Evolutionary conservation across 2,113 vertebrate species (phyloP).

Genomic region (Thamnaconus septentrionalis): DNA sequence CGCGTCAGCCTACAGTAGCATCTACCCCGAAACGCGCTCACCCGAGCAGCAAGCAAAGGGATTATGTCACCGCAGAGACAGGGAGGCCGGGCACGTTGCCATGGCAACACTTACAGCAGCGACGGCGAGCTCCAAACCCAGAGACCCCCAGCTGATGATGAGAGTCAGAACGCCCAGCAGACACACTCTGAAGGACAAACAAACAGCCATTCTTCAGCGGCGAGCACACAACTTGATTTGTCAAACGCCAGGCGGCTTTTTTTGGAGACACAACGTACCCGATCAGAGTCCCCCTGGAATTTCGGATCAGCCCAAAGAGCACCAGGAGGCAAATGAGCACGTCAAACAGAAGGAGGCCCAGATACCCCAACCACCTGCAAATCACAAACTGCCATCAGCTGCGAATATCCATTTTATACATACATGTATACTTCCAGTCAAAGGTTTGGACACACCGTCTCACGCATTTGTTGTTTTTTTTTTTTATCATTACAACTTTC

Average conservation of each 20-base stretch:
- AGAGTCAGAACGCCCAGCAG: constrained; percentile 90
- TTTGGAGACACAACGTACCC: constrained; percentile 70
- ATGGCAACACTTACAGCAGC: constrained; percentile 83
- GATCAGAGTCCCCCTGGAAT: constrained; percentile 89
- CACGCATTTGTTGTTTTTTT: too few species aligned
- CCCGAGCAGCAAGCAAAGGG: constrained; percentile 24
- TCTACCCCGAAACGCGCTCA: constrained; percentile 5
- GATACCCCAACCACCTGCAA: constrained; percentile 89
- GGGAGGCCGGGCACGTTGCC: constrained; percentile 56
- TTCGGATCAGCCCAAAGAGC: constrained; percentile 91
- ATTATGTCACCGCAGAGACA: constrained; percentile 62
- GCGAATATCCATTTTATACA: too few species aligned
- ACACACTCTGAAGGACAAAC: constrained; percentile 81
- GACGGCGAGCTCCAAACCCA: constrained; percentile 87
- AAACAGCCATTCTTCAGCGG: neutral
- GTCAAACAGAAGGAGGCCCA: constrained; percentile 87
- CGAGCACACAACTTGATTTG: neutral
- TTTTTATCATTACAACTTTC: too few species aligned
- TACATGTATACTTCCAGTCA: neutral
- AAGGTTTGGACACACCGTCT: neutral
- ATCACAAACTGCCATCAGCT: neutral
- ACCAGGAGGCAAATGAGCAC: constrained; percentile 92
- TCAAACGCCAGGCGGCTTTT: neutral
- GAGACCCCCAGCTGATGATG: constrained; percentile 90
- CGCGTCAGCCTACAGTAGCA: constrained; percentile 34